Evolutionary conservation across 2,888 invertebrate species (phyloP), one percentile per base, ranked within the genome.

Genomic region (Stratiomys singularior): DNA sequence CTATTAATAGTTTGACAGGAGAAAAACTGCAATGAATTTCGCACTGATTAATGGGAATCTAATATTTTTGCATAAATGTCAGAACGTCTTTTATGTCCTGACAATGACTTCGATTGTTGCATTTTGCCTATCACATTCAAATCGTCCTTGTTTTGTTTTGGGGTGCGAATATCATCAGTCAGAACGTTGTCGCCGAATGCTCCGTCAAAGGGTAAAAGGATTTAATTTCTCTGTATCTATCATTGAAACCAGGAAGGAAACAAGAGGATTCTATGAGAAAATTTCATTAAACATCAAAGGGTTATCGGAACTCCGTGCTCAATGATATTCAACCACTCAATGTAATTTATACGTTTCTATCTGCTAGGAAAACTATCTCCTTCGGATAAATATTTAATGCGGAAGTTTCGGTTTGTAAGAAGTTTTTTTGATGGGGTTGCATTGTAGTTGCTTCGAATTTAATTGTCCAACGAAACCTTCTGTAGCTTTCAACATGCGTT

Each of bases 11-110:
- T 0, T 11, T 1, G 18, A 28, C 30, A 9, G 28, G 11, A 44
- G 3, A 37, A 13, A 67, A 37, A 37, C 37, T 18, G 25, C 23
- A 74, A 30, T 60, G 21, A 60, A 58, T 58, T 74, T 74, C 74
- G 74, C 74, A 74, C 37, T 21, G 74, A 74, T 74, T 74, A 74
- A 74, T 74, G 74, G 23, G 37, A 74, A 74, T 74, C 74, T 74
- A 74, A 74, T 74, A 74, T 58, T 74, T 74, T 74, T 74, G 74
- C 74, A 74, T 74, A 74, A 74, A 74, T 44, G 74, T 74, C 74
- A 74, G 37, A 44, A 60, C 23, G 74, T 60, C n/a, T 23, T 74
- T 74, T 74, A 37, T 74, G 74, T 60, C 30, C 60, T 74, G 74
- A 74, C 74, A 74, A 74, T 58, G 74, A 60, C 15, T n/a, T 27